Evolutionary conservation across 2,888 invertebrate species (phyloP).

Genomic region (Nineta flava): DNA sequence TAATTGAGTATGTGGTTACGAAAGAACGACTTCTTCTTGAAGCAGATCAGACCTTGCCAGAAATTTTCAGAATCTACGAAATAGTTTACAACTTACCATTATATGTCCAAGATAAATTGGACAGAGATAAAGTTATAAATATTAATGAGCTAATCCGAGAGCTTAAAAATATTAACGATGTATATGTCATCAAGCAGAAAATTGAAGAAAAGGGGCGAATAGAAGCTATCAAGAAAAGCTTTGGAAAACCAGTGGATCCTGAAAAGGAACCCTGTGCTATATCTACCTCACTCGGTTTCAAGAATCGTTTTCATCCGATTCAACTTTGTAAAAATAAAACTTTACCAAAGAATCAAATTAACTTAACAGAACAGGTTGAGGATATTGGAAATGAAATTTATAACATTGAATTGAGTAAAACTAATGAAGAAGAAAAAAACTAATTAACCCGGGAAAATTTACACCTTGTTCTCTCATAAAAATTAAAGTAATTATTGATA

Average conservation of each 20-base stretch:
- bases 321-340: slow-evolving; percentile 3
- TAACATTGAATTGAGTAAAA: too few species aligned
- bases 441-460: too few species aligned
- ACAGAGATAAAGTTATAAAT: background rate
- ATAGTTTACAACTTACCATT: background rate
- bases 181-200: too few species aligned
- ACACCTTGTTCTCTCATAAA: too few species aligned
- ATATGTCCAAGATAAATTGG: slow-evolving; percentile 1
- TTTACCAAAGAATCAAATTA: too few species aligned
- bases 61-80: slow-evolving; percentile 3
- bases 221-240: too few species aligned
- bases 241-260: background rate
- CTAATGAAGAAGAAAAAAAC: too few species aligned
- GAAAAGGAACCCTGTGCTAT: slow-evolving; percentile 4
- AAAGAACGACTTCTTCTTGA: slow-evolving; percentile 2
- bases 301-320: slow-evolving; percentile 2
- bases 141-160: slow-evolving; percentile 2
- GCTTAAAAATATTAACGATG: background rate
- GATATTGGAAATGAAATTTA: too few species aligned
- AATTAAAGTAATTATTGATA: too few species aligned
- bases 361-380: too few species aligned
- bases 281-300: background rate
- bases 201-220: too few species aligned
- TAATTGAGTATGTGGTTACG: background rate
- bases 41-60: background rate